Percentiles rank a stretch among this genome's conserved stretches.
phyloP scores from a whole-genome alignment of 2,113 vertebrate genomes.

The Lasiurus borealis region DNA sequence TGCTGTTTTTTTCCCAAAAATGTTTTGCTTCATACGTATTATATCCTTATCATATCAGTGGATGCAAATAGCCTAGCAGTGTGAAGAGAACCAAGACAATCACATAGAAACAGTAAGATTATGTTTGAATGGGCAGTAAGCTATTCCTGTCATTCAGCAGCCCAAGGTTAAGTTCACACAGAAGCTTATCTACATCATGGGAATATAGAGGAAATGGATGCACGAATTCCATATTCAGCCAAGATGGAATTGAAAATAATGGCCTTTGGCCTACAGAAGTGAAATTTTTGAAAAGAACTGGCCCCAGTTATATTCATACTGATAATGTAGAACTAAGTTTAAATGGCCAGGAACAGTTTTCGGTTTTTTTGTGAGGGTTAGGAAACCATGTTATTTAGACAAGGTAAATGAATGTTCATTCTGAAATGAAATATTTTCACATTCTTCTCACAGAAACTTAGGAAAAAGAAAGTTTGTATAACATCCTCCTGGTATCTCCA shows the following conservation, averaged over 20 bases:
- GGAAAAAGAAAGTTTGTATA: background rate
- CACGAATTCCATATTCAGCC: background rate
- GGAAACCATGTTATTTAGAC: constrained; percentile 9
- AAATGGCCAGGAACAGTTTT: background rate
- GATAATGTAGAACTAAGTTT: background rate
- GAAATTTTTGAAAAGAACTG: background rate
- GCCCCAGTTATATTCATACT: background rate
- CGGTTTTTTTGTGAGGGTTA: background rate
- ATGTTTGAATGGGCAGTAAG: background rate
- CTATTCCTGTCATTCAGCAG: background rate
- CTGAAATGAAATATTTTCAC: background rate
- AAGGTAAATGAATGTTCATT: background rate
- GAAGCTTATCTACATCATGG: background rate
- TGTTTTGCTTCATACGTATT: background rate
- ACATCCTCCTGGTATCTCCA: background rate
- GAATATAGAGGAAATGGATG: background rate
- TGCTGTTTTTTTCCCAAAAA: background rate
- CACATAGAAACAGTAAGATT: background rate
- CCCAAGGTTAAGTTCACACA: background rate
- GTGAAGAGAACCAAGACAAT: background rate
- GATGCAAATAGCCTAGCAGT: background rate
- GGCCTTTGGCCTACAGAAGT: background rate
- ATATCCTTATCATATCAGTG: background rate
- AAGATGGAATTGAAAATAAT: background rate
- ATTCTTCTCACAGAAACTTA: constrained; percentile 7